Percentiles rank a stretch among this genome's conserved stretches.
These are phyloP conservation scores for Myopa tessellatipennis DNA, from an alignment of 2,888 invertebrate species.

Conservation along the genomic window DNA sequence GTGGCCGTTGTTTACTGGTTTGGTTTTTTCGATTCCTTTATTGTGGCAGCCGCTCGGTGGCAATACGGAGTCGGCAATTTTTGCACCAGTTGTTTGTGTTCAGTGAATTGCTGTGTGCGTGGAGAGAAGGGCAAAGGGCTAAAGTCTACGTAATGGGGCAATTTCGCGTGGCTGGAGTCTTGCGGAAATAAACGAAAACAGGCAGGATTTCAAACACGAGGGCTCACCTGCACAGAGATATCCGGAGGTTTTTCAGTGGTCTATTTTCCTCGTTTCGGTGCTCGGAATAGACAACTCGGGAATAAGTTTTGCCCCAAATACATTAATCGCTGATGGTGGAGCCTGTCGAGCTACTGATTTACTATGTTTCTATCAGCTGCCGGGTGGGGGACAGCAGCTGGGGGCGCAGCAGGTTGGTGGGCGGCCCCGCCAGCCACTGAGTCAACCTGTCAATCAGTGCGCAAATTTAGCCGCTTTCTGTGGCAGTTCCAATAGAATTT, in stretches of 20 bases:
- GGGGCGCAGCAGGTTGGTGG: background rate
- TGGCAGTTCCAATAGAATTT: no score
- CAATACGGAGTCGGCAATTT: background rate
- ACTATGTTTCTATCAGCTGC: conserved; percentile 17
- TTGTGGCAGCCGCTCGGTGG: background rate
- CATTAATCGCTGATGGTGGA: conserved; percentile 9
- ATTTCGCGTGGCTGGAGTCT: background rate
- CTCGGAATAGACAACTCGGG: background rate
- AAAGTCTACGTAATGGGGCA: no score
- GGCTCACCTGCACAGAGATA: no score
- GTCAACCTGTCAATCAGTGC: no score
- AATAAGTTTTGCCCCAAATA: background rate
- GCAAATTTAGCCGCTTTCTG: no score
- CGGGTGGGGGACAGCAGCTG: background rate
- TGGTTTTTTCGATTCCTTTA: background rate
- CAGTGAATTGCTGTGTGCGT: background rate
- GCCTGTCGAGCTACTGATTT: conserved; percentile 37
- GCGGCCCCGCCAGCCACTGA: no score
- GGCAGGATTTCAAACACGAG: no score
- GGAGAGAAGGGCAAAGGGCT: no score
- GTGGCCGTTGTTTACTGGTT: background rate
- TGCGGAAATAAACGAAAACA: background rate
- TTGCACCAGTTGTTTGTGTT: background rate
- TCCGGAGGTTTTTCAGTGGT: no score
- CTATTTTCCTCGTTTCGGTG: no score